These are phyloP conservation scores for Seira sanloemensis DNA, from an alignment of 2,888 invertebrate species.

Conservation along the genomic window DNA sequence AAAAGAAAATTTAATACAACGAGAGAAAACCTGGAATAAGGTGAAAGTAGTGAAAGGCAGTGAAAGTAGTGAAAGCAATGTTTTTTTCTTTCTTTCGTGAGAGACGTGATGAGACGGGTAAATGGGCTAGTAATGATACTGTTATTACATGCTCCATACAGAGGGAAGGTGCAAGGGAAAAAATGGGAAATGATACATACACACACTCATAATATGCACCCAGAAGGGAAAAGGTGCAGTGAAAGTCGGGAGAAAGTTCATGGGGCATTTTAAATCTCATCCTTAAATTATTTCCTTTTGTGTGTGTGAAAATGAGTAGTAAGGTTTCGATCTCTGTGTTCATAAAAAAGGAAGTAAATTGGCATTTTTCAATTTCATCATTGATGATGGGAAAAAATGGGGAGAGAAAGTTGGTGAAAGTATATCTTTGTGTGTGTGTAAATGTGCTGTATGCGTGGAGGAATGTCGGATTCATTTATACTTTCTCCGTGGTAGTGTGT, in stretches of 20 bases:
- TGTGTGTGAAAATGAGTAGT: background rate
- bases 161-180: background rate
- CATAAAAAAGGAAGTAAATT: background rate
- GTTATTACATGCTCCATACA: slow-evolving; percentile 4
- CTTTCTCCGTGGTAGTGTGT: too few relatives aligned
- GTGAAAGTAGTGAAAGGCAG: background rate
- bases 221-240: background rate
- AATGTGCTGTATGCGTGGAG: too few relatives aligned
- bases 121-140: slow-evolving; percentile 1
- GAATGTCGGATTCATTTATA: too few relatives aligned
- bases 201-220: background rate
- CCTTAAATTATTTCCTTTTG: background rate
- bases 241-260: background rate
- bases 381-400: background rate
- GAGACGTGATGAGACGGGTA: background rate
- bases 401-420: background rate
- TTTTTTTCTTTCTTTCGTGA: too few relatives aligned
- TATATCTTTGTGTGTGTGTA: too few relatives aligned
- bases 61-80: background rate
- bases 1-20: background rate
- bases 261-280: background rate
- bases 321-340: background rate
- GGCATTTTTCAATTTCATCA: background rate
- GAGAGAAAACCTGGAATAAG: background rate
- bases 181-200: background rate